phyloP scores from a whole-genome alignment of 2,113 vertebrate genomes.

The Tachuris rubrigastra region DNA sequence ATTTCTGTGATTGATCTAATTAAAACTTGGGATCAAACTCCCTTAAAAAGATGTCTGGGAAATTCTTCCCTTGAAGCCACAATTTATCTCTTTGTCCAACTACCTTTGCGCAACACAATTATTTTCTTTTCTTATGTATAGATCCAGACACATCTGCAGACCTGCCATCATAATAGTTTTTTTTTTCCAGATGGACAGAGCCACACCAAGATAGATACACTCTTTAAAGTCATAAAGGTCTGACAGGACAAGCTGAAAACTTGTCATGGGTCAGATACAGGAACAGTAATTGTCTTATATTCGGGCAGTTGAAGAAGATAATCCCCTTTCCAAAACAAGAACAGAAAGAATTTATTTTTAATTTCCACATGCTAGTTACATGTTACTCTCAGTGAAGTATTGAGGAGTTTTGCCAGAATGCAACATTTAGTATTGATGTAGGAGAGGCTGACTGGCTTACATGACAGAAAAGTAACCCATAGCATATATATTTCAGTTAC shows the following conservation, averaged over 20 bases:
- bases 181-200: not conserved
- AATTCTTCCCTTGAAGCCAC: not conserved
- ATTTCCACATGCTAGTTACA: not conserved
- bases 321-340: not conserved
- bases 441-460: not conserved
- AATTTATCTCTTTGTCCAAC: not conserved
- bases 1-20: not conserved
- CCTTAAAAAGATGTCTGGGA: not conserved
- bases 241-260: not conserved
- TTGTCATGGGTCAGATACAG: not conserved
- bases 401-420: not conserved
- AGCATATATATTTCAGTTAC: not conserved
- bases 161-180: accelerated
- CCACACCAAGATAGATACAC: not conserved
- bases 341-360: not conserved
- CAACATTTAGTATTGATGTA: accelerated
- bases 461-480: not conserved
- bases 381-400: not conserved
- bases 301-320: not conserved
- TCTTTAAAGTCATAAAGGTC: not conserved
- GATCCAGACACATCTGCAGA: not conserved
- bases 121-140: not conserved
- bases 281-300: not conserved
- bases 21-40: not conserved
- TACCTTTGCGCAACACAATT: not conserved